Conservation (phyloP, 2,797 vertebrate species). For the Phataginus tricuspis region DNA sequence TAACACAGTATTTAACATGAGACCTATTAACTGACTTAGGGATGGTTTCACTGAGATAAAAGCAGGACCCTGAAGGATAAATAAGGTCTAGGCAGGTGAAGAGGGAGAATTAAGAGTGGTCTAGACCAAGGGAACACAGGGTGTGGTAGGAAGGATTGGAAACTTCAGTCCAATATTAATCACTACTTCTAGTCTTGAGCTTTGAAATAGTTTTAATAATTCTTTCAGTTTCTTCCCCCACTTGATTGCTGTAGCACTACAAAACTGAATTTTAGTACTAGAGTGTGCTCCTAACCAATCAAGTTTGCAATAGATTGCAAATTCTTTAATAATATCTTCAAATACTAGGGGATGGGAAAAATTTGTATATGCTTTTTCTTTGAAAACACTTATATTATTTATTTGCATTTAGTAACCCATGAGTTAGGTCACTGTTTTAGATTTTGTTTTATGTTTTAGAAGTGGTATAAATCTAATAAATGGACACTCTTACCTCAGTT, state of each 20-base stretch:
- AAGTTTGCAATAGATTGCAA: background rate
- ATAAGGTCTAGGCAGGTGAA: background rate
- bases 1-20: background rate
- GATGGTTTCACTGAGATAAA: background rate
- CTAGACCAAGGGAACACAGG: background rate
- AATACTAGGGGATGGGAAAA: background rate
- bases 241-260: background rate
- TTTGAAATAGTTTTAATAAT: constrained; percentile 6
- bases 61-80: background rate
- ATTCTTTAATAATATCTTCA: background rate
- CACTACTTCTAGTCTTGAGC: background rate
- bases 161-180: background rate
- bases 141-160: background rate
- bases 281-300: background rate
- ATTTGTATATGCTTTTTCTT: constrained; percentile 20
- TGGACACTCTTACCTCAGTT: background rate
- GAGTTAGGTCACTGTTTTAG: constrained; percentile 67
- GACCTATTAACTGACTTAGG: background rate
- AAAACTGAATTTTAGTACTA: constrained; percentile 31
- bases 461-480: constrained; percentile 67
- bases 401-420: constrained; percentile 53
- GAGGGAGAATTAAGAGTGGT: background rate
- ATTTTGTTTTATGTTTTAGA: constrained; percentile 2
- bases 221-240: background rate
- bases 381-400: constrained; percentile 42